These are phyloP conservation scores for Orthonevra nobilis DNA, from an alignment of 2,888 invertebrate genomes.

Conservation along the genomic window DNA sequence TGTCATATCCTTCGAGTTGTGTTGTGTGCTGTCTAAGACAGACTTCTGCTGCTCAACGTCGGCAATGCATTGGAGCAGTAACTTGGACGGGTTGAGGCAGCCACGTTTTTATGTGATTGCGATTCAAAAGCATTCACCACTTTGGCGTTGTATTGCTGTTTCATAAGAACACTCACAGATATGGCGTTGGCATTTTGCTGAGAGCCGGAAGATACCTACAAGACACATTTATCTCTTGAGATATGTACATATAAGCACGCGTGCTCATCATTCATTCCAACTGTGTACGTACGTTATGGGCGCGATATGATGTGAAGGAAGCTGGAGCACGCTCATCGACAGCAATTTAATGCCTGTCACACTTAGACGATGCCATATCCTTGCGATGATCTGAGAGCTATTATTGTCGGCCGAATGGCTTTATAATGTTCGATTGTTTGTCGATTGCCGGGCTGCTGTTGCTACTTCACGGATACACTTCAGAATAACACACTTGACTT, in stretches of 20 bases:
- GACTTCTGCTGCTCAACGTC: constrained; percentile 13
- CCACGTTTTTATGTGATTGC: constrained; percentile 25
- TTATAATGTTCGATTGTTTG: constrained; percentile 48
- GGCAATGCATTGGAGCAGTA: neutral
- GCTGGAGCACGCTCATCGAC: constrained; percentile 29
- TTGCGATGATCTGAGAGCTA: constrained; percentile 60
- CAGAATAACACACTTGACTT: constrained; percentile 32
- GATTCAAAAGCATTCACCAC: constrained; percentile 31
- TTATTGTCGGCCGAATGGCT: constrained; percentile 64
- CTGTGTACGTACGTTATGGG: constrained; percentile 26
- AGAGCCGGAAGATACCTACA: neutral
- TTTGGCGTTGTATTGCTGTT: neutral
- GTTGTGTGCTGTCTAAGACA: constrained; percentile 36
- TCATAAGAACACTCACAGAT: constrained; percentile 36
- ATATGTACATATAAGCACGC: constrained; percentile 17
- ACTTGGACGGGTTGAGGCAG: neutral
- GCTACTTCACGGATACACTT: constrained; percentile 17
- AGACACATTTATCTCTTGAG: constrained; percentile 26
- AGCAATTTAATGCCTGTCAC: constrained; percentile 67
- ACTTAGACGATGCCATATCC: constrained; percentile 57
- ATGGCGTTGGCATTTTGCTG: neutral
- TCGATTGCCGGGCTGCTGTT: constrained; percentile 6
- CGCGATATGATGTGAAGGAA: neutral
- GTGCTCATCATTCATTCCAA: constrained; percentile 42
- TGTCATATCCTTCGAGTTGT: constrained; percentile 6